Evolutionary conservation across 2,797 vertebrate species (phyloP).

Genomic region (Morelia viridis): DNA sequence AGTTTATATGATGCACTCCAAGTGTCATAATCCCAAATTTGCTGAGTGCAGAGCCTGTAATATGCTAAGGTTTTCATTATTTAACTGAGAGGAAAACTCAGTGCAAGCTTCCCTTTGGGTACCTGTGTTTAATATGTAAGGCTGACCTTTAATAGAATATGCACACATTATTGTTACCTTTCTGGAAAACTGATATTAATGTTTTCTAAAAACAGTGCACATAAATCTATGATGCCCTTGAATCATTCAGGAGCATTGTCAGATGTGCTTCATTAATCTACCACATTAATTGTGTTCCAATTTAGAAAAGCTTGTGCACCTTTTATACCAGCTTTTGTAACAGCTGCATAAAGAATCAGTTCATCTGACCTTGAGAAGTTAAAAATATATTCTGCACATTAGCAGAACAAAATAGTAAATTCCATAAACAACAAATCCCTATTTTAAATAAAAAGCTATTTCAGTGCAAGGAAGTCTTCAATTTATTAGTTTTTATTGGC

Average conservation of each 20-base stretch:
- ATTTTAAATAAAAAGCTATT: slow-evolving; percentile 11
- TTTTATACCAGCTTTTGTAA: slow-evolving; percentile 32
- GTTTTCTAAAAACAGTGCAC: slow-evolving; percentile 22
- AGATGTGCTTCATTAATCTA: slow-evolving; percentile 41
- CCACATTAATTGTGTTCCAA: slow-evolving; percentile 35
- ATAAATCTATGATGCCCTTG: slow-evolving; percentile 43
- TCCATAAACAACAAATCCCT: not conserved
- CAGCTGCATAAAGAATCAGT: slow-evolving; percentile 20
- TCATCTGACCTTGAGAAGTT: slow-evolving; percentile 34
- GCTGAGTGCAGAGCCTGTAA: not conserved
- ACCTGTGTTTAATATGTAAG: slow-evolving; percentile 12
- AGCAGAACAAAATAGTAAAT: slow-evolving; percentile 4
- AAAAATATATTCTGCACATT: slow-evolving; percentile 10
- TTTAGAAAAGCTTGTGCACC: slow-evolving; percentile 30
- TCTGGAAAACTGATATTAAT: slow-evolving; percentile 20
- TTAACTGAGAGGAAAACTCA: not conserved
- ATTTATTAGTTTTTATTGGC: not conserved
- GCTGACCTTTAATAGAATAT: slow-evolving; percentile 11
- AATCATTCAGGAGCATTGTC: slow-evolving; percentile 30
- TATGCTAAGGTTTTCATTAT: not conserved
- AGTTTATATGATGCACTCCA: not conserved
- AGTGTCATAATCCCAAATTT: not conserved
- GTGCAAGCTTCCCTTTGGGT: not conserved
- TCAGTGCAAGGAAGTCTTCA: not conserved
- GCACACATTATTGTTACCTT: slow-evolving; percentile 10